Evolutionary conservation across 2,113 vertebrate genomes (phyloP), one percentile per base, ranked within the genome.

Genomic region (Oryctolagus cuniculus): DNA sequence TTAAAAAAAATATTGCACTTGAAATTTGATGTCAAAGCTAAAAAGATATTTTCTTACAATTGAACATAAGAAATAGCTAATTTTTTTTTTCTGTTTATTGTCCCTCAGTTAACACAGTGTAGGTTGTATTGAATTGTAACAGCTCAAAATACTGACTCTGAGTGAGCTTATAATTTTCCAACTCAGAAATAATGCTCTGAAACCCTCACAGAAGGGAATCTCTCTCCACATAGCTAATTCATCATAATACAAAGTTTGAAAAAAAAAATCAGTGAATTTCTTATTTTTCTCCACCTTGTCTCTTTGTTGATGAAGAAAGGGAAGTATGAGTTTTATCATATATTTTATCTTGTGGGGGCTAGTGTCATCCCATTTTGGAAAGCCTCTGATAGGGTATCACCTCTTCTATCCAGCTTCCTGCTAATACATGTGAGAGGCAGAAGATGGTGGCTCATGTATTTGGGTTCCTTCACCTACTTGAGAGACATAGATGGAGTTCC

Each of bases 161-260:
- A 82, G 72, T 34, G 24, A 82, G 5, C 29, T 78, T 89, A 70
- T 90, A 38, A 70, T 70, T 92, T 94, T 86, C 25, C 36, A 31
- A 89, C 25, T 21, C 38, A 55, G 2, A 58, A 38, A 27, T 21
- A 24, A 49, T 8, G 27, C 82, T 93, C 88, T 69, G 89, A 87
- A 89, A 86, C 5, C 13, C 19, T 91, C 13, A 17, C 11, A 9
- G 63, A 70, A 85, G 19, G 66, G 64, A 77, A 61, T 86, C 49
- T 93, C 69, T 89, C 66, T 83, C 53, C 22, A 55, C 10, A n/a
- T 69, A 87, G 44, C 15, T 87, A 21, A 70, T 96, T 94, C 31
- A 91, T 89, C 87, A 94, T 53, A 75, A 83, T 51, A n/a, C 31
- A 77, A 84, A 73, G 49, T 75, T 80, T 70, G 34, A 21, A 49